These are phyloP conservation scores for Apis laboriosa DNA, from an alignment of 1,140 invertebrate genomes.

Conservation along the genomic window DNA sequence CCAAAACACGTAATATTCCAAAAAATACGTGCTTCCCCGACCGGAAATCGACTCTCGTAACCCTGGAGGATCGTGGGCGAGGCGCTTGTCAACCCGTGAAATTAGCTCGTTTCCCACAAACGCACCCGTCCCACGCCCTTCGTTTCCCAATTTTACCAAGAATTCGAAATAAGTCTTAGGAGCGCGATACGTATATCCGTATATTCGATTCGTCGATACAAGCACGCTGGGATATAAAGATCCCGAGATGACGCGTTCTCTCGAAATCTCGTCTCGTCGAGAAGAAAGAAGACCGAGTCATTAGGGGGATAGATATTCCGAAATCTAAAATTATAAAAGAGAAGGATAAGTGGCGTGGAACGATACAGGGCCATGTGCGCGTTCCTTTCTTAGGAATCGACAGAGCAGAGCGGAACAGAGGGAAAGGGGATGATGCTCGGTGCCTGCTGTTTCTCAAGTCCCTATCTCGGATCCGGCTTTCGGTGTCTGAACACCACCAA, in stretches of 20 bases:
- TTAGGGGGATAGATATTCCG: slow-evolving; percentile 50
- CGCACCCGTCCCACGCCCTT: slow-evolving; percentile 42
- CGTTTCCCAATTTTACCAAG: slow-evolving; percentile 31
- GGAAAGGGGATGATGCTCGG: slow-evolving; percentile 52
- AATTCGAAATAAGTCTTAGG: background rate
- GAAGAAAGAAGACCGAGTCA: slow-evolving; percentile 64
- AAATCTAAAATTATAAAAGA: slow-evolving; percentile 79
- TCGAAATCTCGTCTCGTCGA: slow-evolving; percentile 41
- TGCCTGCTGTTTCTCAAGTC: slow-evolving; percentile 77
- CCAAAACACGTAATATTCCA: slow-evolving; percentile 56
- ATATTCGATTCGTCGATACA: background rate
- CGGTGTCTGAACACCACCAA: slow-evolving; percentile 66
- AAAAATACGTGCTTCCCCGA: background rate
- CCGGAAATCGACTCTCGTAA: slow-evolving; percentile 44
- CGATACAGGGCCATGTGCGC: slow-evolving; percentile 74
- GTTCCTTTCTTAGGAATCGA: slow-evolving; percentile 68
- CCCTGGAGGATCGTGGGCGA: slow-evolving; percentile 47
- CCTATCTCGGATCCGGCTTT: slow-evolving; percentile 62
- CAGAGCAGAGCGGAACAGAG: slow-evolving; percentile 41
- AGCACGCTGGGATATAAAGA: background rate
- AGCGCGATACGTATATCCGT: background rate
- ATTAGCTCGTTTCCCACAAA: slow-evolving; percentile 63
- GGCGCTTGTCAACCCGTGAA: slow-evolving; percentile 22
- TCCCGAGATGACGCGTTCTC: too few species aligned
- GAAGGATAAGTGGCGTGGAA: slow-evolving; percentile 69